Evolutionary conservation across 2,888 invertebrate genomes (phyloP), one percentile per base, ranked within the genome.

Genomic region (Pheosia tremula): DNA sequence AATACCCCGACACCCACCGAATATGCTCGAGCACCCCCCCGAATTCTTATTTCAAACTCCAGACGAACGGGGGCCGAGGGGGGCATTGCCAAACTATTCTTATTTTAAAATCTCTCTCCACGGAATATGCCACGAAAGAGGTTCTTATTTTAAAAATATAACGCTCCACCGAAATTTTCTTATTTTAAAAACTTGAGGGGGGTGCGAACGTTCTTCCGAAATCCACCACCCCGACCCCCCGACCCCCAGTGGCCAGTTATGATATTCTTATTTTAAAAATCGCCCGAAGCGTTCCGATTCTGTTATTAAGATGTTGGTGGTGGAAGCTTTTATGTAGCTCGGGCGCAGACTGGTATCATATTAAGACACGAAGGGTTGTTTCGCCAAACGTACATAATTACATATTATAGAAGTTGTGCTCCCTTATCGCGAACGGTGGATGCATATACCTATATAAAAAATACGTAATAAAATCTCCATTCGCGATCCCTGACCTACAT

Each of bases 81-180:
- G 88, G 89, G 88, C 86, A 89, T 90, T 88, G 90, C 89, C 87
- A 92, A 93, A 93, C 93, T 93, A 93, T 93, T 93, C 92, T 93
- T 92, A 92, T 93, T 93, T 93, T 91, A 93, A 91, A 93, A 93
- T 91, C 91, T 90, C 88, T 90, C 92, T 90, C 92, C 87, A 90
- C 91, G 93, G 93, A 93, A 92, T 92, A 92, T 91, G 91, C 90
- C 90, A 88, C 92, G 91, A 90, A 89, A 90, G 91, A 91, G 90
- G 88, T 91, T 91, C 88, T 92, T 91, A 91, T 92, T 93, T 92
- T 93, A 89, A 92, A 93, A 93, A 93, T 93, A 93, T 92, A 92
- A 92, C 92, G 93, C 91, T 92, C 90, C 89, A 91, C 91, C 93
- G 87, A 93, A 92, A 92, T 92, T 92, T 92, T 93, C 93, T 89